A percentile compares a stretch with the other conserved stretches of the same genome.
Evolutionary conservation across 2,797 vertebrate species (phyloP).

Genomic region (Gymnothorax javanicus): DNA sequence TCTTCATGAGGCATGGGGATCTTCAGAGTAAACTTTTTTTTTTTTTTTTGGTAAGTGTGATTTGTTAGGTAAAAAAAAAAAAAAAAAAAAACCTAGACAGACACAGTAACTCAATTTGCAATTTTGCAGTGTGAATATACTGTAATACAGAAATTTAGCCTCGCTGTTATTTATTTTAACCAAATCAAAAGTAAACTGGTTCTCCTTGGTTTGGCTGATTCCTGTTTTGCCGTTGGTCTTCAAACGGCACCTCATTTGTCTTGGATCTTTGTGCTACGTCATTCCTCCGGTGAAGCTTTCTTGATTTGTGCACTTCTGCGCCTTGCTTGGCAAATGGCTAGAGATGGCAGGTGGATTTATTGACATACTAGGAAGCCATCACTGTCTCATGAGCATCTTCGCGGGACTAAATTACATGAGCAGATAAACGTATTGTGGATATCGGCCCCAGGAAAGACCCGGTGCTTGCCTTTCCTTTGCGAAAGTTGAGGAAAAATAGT

Average conservation of each 20-base stretch:
- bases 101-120: neutral
- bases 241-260: neutral
- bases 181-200: neutral
- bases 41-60: neutral
- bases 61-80: neutral
- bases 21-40: neutral
- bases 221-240: neutral
- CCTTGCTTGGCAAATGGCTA: neutral
- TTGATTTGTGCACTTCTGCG: neutral
- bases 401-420: conserved; percentile 2
- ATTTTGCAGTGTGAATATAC: neutral
- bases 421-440: conserved; percentile 47
- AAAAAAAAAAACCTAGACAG: neutral
- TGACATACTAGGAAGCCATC: neutral
- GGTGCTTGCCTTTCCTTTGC: conserved; percentile 23
- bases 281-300: neutral
- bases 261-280: neutral
- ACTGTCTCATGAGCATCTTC: neutral
- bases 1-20: neutral
- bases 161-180: neutral
- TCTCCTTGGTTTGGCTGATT: neutral
- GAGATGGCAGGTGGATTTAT: neutral
- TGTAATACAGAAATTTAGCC: neutral
- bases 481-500: conserved; percentile 41
- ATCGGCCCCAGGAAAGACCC: conserved; percentile 46